phyloP scores from a whole-genome alignment of 2,888 invertebrate genomes.

The Anorthoa munda region DNA sequence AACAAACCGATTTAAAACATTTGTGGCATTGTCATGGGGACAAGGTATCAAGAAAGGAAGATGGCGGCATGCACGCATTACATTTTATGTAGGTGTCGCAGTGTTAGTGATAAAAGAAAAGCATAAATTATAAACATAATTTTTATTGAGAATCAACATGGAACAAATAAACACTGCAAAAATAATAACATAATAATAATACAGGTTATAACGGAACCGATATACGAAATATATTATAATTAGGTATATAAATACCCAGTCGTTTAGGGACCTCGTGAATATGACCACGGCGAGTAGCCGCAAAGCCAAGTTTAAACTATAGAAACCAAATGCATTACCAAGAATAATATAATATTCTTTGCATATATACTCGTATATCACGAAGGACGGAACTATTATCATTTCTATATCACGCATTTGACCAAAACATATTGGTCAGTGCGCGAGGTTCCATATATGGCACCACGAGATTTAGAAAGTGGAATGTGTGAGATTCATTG shows the following conservation, averaged over 20 bases:
- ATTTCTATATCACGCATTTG: too few species aligned
- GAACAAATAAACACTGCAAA: conserved; percentile 9
- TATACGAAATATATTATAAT: background rate
- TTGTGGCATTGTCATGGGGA: too few species aligned
- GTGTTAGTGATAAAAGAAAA: background rate
- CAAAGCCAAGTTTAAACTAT: too few species aligned
- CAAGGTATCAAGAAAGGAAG: too few species aligned
- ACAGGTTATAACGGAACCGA: background rate
- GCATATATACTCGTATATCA: too few species aligned
- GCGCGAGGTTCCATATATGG: background rate
- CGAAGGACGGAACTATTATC: too few species aligned
- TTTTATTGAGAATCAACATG: conserved; percentile 25
- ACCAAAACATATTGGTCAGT: background rate
- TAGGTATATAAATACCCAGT: background rate
- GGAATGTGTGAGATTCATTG: too few species aligned
- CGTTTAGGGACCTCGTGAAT: background rate
- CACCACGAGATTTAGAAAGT: background rate
- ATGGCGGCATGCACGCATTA: too few species aligned
- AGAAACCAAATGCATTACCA: too few species aligned
- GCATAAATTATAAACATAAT: background rate
- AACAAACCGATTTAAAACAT: too few species aligned
- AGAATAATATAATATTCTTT: too few species aligned
- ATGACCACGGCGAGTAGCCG: background rate
- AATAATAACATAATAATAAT: background rate
- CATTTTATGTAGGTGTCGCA: too few species aligned